Evolutionary conservation across 1,140 invertebrate genomes (phyloP).

Genomic region (Chironomus tepperi): DNA sequence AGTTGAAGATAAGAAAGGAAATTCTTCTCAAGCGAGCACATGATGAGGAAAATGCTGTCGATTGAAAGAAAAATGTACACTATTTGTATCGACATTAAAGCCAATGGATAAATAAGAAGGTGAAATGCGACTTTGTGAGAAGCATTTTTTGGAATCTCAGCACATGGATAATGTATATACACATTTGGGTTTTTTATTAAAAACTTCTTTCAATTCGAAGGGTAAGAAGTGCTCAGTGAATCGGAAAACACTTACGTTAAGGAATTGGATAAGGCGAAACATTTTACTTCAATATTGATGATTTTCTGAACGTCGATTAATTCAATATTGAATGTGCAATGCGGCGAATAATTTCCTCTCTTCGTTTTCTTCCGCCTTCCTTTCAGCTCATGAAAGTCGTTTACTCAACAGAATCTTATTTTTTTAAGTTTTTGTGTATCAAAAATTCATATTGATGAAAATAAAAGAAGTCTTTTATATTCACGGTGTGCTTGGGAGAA

Average conservation of each 20-base stretch:
- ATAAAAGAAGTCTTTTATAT: too few relatives aligned
- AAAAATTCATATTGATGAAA: too few relatives aligned
- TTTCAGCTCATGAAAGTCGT: too few relatives aligned
- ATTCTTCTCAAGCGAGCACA: background rate
- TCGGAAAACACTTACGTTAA: background rate
- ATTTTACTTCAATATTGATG: background rate
- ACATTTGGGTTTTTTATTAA: background rate
- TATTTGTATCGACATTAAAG: constrained; percentile 1
- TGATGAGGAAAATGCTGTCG: background rate
- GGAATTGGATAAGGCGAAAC: background rate
- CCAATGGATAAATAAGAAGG: background rate
- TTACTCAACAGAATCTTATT: too few relatives aligned
- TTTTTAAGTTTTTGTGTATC: too few relatives aligned
- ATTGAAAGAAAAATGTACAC: background rate
- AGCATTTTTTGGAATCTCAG: background rate
- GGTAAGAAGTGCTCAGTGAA: background rate
- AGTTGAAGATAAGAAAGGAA: background rate
- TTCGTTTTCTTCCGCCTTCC: background rate
- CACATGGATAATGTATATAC: background rate
- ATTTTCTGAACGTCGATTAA: background rate
- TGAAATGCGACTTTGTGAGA: background rate
- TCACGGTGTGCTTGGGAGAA: too few relatives aligned
- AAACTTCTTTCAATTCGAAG: background rate
- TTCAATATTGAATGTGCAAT: constrained; percentile 14
- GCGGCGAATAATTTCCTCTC: background rate